Percentiles rank a stretch among this genome's conserved stretches.
phyloP scores from a whole-genome alignment of 2,888 invertebrate genomes.

The Apamea sordens region DNA sequence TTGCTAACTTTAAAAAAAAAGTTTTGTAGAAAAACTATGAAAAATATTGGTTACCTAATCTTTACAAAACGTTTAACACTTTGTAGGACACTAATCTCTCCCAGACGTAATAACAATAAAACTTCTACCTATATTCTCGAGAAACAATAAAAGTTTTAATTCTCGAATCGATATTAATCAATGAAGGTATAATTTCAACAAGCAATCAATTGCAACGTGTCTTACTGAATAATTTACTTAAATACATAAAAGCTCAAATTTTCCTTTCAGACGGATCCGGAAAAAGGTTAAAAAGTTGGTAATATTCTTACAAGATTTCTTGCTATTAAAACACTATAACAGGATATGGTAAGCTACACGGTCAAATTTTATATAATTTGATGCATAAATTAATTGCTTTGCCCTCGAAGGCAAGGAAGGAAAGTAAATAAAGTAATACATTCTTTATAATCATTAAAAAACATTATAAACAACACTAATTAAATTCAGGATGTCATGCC shows the following conservation, averaged over 20 bases:
- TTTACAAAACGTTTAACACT: neutral
- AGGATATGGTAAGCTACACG: conserved; percentile 52
- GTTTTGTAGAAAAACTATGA: neutral
- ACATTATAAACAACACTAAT: conserved; percentile 39
- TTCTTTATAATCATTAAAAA: conserved; percentile 46
- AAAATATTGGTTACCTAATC: neutral
- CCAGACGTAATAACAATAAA: neutral
- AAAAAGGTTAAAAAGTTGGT: conserved; percentile 29
- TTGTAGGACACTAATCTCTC: neutral
- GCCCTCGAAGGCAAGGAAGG: conserved; percentile 58
- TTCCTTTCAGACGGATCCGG: conserved; percentile 42
- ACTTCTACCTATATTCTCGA: neutral
- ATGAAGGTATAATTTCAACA: no score
- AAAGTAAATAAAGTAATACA: conserved; percentile 42
- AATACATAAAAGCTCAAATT: neutral
- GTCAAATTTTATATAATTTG: conserved; percentile 45
- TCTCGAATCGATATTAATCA: neutral
- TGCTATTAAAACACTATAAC: conserved; percentile 23
- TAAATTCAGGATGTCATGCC: conserved; percentile 60
- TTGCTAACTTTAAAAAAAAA: neutral
- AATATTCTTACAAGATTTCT: conserved; percentile 23
- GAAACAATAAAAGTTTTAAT: no score
- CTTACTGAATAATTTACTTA: neutral
- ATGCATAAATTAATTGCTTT: conserved; percentile 44
- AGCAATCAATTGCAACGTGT: neutral